These are phyloP conservation scores for Sinohyriopsis cumingii DNA, from an alignment of 2,888 invertebrate species.

Conservation along the genomic window DNA sequence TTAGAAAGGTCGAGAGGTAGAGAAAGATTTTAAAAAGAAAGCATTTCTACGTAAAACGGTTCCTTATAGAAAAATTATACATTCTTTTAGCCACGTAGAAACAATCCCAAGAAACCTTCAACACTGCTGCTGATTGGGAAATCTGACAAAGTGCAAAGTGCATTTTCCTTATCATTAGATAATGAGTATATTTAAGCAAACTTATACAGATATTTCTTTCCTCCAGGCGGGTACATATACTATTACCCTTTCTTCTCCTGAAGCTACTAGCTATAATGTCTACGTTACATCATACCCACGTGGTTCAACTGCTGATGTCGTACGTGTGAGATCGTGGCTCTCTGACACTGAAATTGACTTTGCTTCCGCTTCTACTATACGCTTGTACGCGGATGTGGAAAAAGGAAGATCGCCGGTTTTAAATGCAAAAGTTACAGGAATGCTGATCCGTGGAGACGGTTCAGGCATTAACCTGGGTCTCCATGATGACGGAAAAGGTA, in stretches of 20 bases:
- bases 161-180: no score
- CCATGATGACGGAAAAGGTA: constrained; percentile 10
- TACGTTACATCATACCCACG: background rate
- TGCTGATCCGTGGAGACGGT: constrained; percentile 2
- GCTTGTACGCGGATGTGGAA: constrained; percentile 4
- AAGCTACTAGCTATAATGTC: background rate
- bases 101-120: no score
- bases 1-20: no score
- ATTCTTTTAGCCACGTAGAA: no score
- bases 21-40: no score
- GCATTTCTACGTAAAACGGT: no score
- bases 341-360: constrained; percentile 8
- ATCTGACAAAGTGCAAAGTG: no score
- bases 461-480: background rate
- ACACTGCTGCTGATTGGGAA: background rate
- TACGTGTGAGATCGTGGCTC: constrained; percentile 10
- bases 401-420: constrained; percentile 16
- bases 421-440: constrained; percentile 7
- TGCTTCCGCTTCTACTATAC: background rate
- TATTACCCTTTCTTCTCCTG: background rate
- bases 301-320: constrained; percentile 6
- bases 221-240: no score
- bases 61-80: no score
- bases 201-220: background rate
- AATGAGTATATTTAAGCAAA: no score